Percentiles rank a stretch among this genome's conserved stretches.
Evolutionary conservation across 2,113 vertebrate species (phyloP).

Genomic region (Galemys pyrenaicus): DNA sequence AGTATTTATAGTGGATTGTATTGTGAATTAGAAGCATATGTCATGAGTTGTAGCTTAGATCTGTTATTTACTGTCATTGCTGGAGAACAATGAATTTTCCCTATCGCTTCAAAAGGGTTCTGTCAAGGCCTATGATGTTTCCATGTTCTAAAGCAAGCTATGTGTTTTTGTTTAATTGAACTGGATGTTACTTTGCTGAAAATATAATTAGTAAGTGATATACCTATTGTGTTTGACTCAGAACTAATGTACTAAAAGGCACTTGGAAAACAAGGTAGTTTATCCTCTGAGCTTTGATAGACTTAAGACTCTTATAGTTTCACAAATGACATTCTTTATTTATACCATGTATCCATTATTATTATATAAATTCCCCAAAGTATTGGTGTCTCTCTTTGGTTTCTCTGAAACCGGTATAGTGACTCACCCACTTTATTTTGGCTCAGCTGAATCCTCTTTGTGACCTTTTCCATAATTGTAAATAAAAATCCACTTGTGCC

Average conservation of each 20-base stretch:
- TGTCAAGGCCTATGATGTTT: conserved; percentile 2
- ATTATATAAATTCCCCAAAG: not conserved
- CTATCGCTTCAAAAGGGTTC: not conserved
- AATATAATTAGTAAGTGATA: conserved; percentile 27
- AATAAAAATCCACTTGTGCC: conserved; percentile 36
- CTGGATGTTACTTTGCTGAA: conserved; percentile 27
- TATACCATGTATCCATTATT: not conserved
- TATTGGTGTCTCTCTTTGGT: not conserved
- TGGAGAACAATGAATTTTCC: conserved; percentile 29
- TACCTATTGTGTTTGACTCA: conserved; percentile 45
- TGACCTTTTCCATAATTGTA: conserved; percentile 11
- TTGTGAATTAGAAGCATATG: not conserved
- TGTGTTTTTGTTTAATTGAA: conserved; percentile 41
- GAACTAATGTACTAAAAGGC: not conserved
- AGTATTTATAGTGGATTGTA: conserved; percentile 18
- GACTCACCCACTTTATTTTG: not conserved
- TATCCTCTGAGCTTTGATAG: conserved; percentile 13
- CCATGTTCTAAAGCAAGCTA: not conserved
- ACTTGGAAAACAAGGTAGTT: conserved; percentile 39
- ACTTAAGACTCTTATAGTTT: not conserved
- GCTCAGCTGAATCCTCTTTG: conserved; percentile 13
- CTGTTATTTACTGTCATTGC: not conserved
- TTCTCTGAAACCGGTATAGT: not conserved
- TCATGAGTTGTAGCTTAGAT: not conserved
- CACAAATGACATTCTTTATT: not conserved